Evolutionary conservation across 2,113 vertebrate species (phyloP).

Genomic region (Hypocryptadius cinnamomeus): DNA sequence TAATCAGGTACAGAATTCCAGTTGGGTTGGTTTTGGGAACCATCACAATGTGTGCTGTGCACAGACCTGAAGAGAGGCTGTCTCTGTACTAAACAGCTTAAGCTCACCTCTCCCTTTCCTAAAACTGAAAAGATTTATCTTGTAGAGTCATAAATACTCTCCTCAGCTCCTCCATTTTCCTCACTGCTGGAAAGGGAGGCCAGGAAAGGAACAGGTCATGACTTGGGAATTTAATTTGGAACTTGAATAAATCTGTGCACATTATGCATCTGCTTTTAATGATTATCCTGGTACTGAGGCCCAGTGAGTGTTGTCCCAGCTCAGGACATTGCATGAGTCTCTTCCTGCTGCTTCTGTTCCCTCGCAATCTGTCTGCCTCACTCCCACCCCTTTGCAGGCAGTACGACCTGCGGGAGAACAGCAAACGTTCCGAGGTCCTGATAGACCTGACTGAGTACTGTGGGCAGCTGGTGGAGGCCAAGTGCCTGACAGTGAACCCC

Average conservation of each 20-base stretch:
- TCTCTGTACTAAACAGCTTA: neutral
- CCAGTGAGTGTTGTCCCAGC: neutral
- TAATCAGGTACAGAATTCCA: conserved; percentile 80
- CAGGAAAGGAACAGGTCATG: neutral
- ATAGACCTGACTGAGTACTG: conserved; percentile 97
- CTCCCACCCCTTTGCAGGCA: conserved; percentile 71
- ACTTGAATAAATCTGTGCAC: neutral
- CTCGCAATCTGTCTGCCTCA: rapidly evolving
- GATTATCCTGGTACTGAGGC: neutral
- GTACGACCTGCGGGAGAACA: conserved; percentile 94
- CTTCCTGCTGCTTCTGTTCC: rapidly evolving
- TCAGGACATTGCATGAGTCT: neutral
- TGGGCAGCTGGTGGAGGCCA: conserved; percentile 95
- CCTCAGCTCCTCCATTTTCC: neutral
- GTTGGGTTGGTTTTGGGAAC: neutral
- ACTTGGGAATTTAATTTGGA: neutral
- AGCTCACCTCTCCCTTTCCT: neutral
- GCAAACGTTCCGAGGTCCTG: conserved; percentile 91
- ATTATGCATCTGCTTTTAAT: neutral
- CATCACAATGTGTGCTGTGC: neutral
- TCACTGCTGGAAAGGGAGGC: neutral
- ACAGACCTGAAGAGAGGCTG: neutral
- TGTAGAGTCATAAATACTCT: neutral
- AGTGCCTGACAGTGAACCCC: conserved; percentile 94
- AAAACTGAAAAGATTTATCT: neutral